Conservation (phyloP, 2,888 invertebrate genomes). For the Nasonia oneida region DNA sequence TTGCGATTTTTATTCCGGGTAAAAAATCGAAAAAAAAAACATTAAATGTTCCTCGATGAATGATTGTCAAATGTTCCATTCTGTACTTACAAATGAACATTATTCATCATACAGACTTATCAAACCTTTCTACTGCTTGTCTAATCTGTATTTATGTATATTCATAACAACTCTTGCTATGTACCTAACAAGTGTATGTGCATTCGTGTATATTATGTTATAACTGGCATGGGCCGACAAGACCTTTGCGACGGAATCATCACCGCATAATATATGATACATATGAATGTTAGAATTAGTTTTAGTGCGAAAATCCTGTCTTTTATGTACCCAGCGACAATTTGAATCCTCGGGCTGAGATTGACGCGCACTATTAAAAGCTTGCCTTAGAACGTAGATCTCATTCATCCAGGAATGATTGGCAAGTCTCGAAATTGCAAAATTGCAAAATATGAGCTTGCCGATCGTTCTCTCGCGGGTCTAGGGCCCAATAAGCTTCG, state of each 20-base stretch:
- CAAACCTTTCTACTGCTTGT: constrained; percentile 71
- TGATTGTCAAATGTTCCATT: constrained; percentile 32
- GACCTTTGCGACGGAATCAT: constrained; percentile 26
- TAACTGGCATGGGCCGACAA: constrained; percentile 50
- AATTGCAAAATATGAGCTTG: constrained; percentile 26
- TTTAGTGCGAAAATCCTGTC: constrained; percentile 17
- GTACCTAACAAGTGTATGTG: constrained; percentile 76
- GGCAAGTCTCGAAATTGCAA: background rate
- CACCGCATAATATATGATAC: background rate
- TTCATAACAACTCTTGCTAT: constrained; percentile 71
- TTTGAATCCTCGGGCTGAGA: constrained; percentile 5
- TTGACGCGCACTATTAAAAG: constrained; percentile 60
- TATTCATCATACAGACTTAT: constrained; percentile 58
- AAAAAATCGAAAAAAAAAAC: constrained; percentile 24
- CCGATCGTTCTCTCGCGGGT: constrained; percentile 22
- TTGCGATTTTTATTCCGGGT: constrained; percentile 21
- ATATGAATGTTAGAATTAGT: constrained; percentile 56
- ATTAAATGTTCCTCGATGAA: constrained; percentile 47
- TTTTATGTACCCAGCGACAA: constrained; percentile 2
- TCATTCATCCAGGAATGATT: constrained; percentile 43
- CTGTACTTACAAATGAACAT: background rate
- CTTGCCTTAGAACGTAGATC: constrained; percentile 71
- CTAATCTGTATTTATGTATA: constrained; percentile 73
- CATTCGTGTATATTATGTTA: constrained; percentile 70
- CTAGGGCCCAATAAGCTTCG: background rate